Evolutionary conservation across 1,140 invertebrate species (phyloP), one percentile per base, ranked within the genome.

Genomic region (Magallana angulata): DNA sequence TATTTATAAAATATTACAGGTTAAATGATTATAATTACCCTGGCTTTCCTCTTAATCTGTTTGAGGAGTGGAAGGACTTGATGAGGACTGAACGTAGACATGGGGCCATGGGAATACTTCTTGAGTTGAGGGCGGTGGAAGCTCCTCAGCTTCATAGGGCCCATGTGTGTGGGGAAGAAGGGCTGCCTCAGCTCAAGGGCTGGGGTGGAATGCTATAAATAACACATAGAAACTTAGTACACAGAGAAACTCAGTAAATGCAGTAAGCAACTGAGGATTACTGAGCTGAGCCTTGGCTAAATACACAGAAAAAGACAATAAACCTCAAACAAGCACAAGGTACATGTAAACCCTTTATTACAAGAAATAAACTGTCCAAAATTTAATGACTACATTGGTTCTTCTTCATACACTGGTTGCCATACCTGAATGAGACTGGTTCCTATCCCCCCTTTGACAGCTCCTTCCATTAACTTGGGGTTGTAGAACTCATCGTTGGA

Each of bases 401-500:
- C 36, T 48, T 5, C 36, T 5, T 48, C 36, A 4, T 48, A 48
- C 36, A 48, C 36, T 48, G 36, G 36, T 48, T 16, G 12, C 1
- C 12, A 56, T 90, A 93, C 93, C 92, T 94, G 93, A 86, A 94
- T 93, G 1, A 96, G 92, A 92, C 94, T 94, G 30, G 94, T 95
- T 24, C 95, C 95, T 85, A 95, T 93, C 90, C 95, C 95, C 30
- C 95, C 94, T 76, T 95, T 92, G 7, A 95, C 89, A 48, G 95
- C 94, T 89, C 93, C 94, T 89, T 95, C 95, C 91, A 92, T 94
- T 90, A 94, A 87, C 85, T 98, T 97, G 0, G 98, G 97, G 94
- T 97, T 97, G 93, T 99, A 99, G 95, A 97, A 99, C 95, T 98
- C 98, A 94, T 99, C 99, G 95, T 99, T 99, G 1, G 98, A 99